Evolutionary conservation across 1,140 invertebrate species (phyloP), one percentile per base, ranked within the genome.

Genomic region (Trichonephila inaurata): DNA sequence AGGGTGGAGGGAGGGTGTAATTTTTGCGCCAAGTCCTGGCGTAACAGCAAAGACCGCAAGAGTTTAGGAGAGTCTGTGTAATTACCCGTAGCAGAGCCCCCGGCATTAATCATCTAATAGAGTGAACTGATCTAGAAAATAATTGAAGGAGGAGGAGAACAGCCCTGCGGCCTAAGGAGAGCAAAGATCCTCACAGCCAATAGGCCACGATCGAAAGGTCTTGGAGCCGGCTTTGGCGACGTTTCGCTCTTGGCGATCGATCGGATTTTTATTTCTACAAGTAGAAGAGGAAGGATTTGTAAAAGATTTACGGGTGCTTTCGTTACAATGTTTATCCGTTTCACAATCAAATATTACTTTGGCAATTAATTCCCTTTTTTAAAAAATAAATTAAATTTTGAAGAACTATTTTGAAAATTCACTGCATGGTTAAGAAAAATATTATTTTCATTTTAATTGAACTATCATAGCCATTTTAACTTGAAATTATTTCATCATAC

Each of bases 81-180:
- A 93, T 93, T 93, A 89, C 92, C 92, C 92, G 66, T 89, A 69
- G 92, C 92, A 51, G 51, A 58, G 66, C 92, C 92, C 66, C 51
- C 21, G 86, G 92, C 92, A 86, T 88, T 93, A 88, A 93, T 93
- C 92, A 93, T 93, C 92, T 93, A 93, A 93, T 93, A 93, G 92
- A 93, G 92, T 93, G 92, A 88, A 93, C 85, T 93, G 92, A 93
- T 93, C 85, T 93, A 88, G 92, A 93, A 93, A 93, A 93, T 93
- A 93, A 93, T 93, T 93, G 92, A 93, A 93, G 92, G 92, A 88
- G 86, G 86, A 82, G 86, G 64, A 87, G 51, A n/a, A 12, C 33
- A 10, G 64, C 40, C 62, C 77, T 62, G 64, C 62, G 61, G 82
- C 62, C 62, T 16, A 33, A 62, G 64, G 91, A 62, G 40, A 21